Percentiles rank a stretch among this genome's conserved stretches.
Conservation (phyloP, 1,140 invertebrate species). For the Drosophila mayri region DNA sequence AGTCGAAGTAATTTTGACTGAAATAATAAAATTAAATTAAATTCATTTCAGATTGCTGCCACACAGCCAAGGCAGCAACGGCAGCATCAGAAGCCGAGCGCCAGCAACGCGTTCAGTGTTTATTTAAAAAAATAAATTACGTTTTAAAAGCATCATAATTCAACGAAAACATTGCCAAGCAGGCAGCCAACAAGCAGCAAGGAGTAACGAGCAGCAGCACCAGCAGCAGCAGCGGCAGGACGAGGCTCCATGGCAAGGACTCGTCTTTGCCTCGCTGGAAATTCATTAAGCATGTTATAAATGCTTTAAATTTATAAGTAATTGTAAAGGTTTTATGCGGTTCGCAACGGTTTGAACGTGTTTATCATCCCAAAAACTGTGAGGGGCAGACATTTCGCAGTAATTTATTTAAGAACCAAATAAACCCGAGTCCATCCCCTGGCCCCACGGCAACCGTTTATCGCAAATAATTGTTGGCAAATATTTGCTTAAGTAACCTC, state of each 20-base stretch:
- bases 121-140: constrained; percentile 82
- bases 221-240: constrained; percentile 7
- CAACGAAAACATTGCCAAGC: constrained; percentile 76
- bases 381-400: constrained; percentile 43
- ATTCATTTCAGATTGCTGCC: constrained; percentile 76
- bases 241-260: constrained; percentile 4
- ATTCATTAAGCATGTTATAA: constrained; percentile 82
- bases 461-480: constrained; percentile 73
- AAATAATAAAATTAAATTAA: constrained; percentile 82
- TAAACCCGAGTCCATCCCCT: constrained; percentile 39
- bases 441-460: constrained; percentile 43
- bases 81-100: constrained; percentile 12
- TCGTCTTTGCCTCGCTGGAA: constrained; percentile 58
- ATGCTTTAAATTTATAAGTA: constrained; percentile 80
- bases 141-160: constrained; percentile 83
- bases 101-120: constrained; percentile 58
- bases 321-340: constrained; percentile 80
- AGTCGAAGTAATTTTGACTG: constrained; percentile 67
- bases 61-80: constrained; percentile 35
- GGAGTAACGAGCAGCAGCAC: constrained; percentile 9
- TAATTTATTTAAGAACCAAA: constrained; percentile 77
- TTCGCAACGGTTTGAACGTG: constrained; percentile 70
- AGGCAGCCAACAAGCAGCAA: constrained; percentile 31
- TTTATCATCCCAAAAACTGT: constrained; percentile 66
- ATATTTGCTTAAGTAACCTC: constrained; percentile 56